Conservation (phyloP, 2,113 vertebrate species). For the Pteropus alecto region DNA sequence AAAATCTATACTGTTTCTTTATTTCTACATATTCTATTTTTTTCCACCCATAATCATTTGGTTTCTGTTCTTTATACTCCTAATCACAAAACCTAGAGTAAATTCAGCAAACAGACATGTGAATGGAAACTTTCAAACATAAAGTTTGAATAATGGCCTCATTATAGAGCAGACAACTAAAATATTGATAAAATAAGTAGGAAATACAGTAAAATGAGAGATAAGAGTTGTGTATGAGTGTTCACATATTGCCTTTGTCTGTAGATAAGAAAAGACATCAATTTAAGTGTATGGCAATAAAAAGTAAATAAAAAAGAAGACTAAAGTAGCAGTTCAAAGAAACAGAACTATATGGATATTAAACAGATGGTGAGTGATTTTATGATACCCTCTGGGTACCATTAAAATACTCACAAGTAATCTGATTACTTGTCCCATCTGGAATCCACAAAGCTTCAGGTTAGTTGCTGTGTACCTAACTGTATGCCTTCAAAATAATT, state of each 20-base stretch:
- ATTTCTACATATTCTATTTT: neutral
- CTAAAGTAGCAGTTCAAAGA: slow-evolving; percentile 70
- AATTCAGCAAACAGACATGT: neutral
- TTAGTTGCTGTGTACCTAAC: slow-evolving; percentile 49
- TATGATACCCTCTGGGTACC: slow-evolving; percentile 65
- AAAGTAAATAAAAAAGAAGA: slow-evolving; percentile 72
- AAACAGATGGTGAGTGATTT: slow-evolving; percentile 67
- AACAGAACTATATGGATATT: slow-evolving; percentile 57
- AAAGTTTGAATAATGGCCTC: neutral
- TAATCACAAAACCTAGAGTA: neutral
- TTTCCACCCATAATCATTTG: neutral
- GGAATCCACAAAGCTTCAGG: slow-evolving; percentile 59
- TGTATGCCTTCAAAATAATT: slow-evolving; percentile 19
- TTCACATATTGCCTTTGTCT: slow-evolving; percentile 49
- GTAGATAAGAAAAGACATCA: slow-evolving; percentile 63
- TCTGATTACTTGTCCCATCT: slow-evolving; percentile 75
- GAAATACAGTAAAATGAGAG: slow-evolving; percentile 40
- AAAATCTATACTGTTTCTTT: neutral
- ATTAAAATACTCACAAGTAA: slow-evolving; percentile 68
- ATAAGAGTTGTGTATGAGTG: neutral
- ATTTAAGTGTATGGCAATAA: slow-evolving; percentile 65
- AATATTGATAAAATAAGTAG: slow-evolving; percentile 33
- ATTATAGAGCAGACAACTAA: neutral
- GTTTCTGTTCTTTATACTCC: neutral
- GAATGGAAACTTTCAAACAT: neutral